phyloP scores from a whole-genome alignment of 2,113 vertebrate genomes.

The Oncorhynchus masou region DNA sequence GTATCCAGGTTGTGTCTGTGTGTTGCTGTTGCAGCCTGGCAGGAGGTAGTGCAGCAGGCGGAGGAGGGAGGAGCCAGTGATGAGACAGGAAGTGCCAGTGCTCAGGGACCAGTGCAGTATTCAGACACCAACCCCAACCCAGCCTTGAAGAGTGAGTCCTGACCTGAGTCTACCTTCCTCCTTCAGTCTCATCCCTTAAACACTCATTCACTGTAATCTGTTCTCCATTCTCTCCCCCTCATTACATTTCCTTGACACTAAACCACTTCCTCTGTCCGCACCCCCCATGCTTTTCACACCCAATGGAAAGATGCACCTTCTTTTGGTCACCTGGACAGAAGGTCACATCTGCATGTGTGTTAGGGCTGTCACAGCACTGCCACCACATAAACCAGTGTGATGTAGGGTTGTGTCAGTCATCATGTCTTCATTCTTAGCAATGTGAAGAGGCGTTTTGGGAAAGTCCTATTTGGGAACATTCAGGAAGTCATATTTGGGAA shows the following conservation, averaged over 20 bases:
- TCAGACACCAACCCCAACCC: slow-evolving; percentile 75
- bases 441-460: neutral
- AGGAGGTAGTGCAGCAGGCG: slow-evolving; percentile 80
- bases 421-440: neutral
- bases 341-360: neutral
- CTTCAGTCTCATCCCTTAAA: neutral
- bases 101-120: slow-evolving; percentile 76
- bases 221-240: neutral
- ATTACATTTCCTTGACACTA: neutral
- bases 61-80: slow-evolving; percentile 46
- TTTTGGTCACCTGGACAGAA: neutral
- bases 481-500: too few relatives aligned
- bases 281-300: neutral
- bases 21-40: slow-evolving; percentile 79
- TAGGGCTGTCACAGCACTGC: neutral
- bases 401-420: neutral
- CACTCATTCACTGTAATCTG: neutral
- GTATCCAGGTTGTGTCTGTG: neutral
- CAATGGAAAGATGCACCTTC: neutral
- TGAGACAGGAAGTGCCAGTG: slow-evolving; percentile 47
- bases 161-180: neutral
- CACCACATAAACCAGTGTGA: neutral
- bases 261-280: neutral
- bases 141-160: slow-evolving; percentile 77
- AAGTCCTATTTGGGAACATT: neutral